Evolutionary conservation across 2,113 vertebrate species (phyloP), one percentile per base, ranked within the genome.

Genomic region (Bufo bufo): DNA sequence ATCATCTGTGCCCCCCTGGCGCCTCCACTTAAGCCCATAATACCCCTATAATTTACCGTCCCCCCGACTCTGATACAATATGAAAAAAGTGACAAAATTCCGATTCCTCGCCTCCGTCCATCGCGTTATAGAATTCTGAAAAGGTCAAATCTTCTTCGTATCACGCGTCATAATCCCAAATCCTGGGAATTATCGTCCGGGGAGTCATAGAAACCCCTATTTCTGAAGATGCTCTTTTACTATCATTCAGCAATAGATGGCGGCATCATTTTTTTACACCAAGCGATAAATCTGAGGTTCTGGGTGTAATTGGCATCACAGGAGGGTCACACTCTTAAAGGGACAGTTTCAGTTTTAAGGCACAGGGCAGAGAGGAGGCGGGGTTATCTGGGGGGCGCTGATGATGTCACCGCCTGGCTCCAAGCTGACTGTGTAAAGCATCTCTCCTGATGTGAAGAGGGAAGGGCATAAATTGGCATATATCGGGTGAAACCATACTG

Each of bases 101-200:
- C 4, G 43, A 72, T 61, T 85, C 85, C 90, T 91, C 90, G 49
- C 82, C 87, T 81, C 14, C 0, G 45, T 89, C 52, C 56, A 66
- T 90, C 72, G 91, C 78, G 54, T 85, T 89, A 84, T 65, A 0
- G 14, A 86, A 90, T 90, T 82, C 58, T 88, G 81, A 92, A 92
- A 91, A 92, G 90, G 90, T 92, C 71, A 3, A 77, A 90, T 65
- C 69, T 63, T 11, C 63, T 49, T 52, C 81, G 77, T 4, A 89
- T 88, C 86, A 61, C 78, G 45, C 90, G 87, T 82, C 75, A 85
- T 77, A 86, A 89, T 82, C 91, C 90, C 71, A 0, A 90, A 75
- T 52, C 54, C 74, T 89, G 86, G 78, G 89, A 13, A 86, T 80
- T 12, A 49, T 82, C 85, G 79, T 50, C 63, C 82, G 79, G 88